Evolutionary conservation across 2,113 vertebrate species (phyloP), one percentile per base, ranked within the genome.

Genomic region (Isurus oxyrinchus): DNA sequence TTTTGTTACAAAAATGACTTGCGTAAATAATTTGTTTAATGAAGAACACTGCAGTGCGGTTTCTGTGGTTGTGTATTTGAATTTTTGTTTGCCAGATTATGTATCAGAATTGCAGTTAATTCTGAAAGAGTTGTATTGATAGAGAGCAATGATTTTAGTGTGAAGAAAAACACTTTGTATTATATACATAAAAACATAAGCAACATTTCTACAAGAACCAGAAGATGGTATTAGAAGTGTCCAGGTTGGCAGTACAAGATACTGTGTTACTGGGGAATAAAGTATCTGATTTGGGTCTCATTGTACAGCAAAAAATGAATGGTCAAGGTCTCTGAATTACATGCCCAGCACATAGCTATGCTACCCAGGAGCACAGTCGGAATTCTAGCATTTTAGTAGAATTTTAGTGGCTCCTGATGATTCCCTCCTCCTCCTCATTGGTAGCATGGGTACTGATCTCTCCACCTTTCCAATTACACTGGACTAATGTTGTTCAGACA

Each of bases 41-140:
- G 40, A 95, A 27, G 93, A 95, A 95, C 25, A 95, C 93, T 95
- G 93, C 93, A 95, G 93, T 69, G 93, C 93, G 31, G 93, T 66
- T 66, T 95, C 66, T 69, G 61, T 53, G 21, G 21, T 67, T 94
- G 14, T 91, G 88, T 55, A n/a, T 27, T 66, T 67, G 40, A 23
- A 49, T 40, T 66, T 94, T 95, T 95, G 40, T 53, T 95, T 95
- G 23, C 93, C 63, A 95, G 93, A 95, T 44, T 66, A 95, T 67
- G 40, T 66, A 95, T 95, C 25, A 25, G 93, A 95, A 91, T 91
- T 95, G 88, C 13, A 67, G 93, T 67, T 94, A 95, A 69, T 69
- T 95, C n/a, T 95, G 63, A 91, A 49, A 91, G 88, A 94, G n/a
- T 6, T 95, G 27, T 44, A 67, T 95, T 5, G n/a, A 95, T 66